Conservation (phyloP, 2,113 vertebrate species). For the Macroglossus sobrinus region DNA sequence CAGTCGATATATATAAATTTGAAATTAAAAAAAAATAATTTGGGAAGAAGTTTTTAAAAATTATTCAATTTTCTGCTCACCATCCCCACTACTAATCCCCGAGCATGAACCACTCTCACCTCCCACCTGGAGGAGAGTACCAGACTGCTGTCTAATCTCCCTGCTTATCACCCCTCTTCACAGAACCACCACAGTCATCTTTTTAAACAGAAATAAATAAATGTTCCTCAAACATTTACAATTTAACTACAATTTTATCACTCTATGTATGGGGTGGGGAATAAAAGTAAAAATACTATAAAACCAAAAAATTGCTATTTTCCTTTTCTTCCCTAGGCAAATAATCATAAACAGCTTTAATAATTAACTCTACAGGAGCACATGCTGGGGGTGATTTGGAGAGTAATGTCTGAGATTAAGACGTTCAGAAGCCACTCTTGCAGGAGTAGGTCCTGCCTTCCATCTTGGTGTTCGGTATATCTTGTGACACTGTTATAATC, state of each 20-base stretch:
- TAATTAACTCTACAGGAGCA: background rate
- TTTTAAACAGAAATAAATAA: background rate
- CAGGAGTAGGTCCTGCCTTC: background rate
- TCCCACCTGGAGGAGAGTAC: background rate
- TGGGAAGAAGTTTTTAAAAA: background rate
- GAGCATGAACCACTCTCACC: background rate
- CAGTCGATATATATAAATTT: background rate
- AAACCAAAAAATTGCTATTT: background rate
- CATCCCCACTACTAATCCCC: background rate
- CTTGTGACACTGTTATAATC: background rate
- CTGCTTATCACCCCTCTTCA: background rate
- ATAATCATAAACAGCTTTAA: background rate
- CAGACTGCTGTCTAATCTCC: background rate
- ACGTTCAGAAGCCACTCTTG: background rate
- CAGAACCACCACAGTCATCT: background rate
- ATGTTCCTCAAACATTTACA: background rate
- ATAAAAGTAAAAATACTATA: background rate
- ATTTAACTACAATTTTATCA: background rate
- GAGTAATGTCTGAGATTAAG: background rate
- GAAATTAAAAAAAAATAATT: background rate
- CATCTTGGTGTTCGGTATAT: background rate
- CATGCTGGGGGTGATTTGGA: background rate
- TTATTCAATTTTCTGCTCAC: background rate
- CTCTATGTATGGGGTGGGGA: background rate
- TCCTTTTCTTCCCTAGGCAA: background rate